Evolutionary conservation across 2,113 vertebrate species (phyloP).

Genomic region (Pterophyllum scalare): DNA sequence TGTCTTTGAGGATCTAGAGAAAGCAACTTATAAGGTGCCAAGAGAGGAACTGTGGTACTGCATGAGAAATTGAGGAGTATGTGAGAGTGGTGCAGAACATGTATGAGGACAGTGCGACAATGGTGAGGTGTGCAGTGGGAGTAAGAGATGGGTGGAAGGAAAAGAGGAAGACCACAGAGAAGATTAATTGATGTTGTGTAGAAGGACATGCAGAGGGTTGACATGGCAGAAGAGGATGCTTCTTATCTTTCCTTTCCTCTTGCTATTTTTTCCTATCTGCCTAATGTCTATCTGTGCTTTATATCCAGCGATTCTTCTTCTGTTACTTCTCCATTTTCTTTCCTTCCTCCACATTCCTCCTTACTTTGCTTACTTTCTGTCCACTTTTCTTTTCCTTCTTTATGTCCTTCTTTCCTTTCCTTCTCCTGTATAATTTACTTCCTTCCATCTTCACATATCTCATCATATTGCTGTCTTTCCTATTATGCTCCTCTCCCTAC

Average conservation of each 20-base stretch:
- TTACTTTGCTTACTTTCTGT: background rate
- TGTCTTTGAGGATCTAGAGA: accelerated
- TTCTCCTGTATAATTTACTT: background rate
- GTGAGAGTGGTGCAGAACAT: background rate
- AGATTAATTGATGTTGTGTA: background rate
- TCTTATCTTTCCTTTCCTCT: background rate
- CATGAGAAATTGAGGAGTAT: background rate
- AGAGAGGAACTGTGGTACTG: background rate
- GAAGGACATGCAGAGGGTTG: background rate
- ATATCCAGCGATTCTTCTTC: background rate
- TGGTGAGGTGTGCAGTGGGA: background rate
- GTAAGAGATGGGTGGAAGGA: background rate
- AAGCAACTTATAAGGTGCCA: background rate
- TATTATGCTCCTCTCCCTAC: background rate
- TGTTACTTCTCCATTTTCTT: background rate
- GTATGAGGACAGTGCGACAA: background rate
- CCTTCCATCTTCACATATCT: background rate
- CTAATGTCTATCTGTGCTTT: background rate
- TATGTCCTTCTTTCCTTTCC: background rate
- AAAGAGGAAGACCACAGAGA: background rate
- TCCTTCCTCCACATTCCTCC: background rate
- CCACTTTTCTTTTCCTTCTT: background rate
- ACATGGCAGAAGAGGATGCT: background rate
- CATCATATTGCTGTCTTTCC: background rate
- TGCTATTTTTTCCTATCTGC: background rate